Conservation (phyloP, 2,797 vertebrate species). For the Brotogeris chrysoptera region DNA sequence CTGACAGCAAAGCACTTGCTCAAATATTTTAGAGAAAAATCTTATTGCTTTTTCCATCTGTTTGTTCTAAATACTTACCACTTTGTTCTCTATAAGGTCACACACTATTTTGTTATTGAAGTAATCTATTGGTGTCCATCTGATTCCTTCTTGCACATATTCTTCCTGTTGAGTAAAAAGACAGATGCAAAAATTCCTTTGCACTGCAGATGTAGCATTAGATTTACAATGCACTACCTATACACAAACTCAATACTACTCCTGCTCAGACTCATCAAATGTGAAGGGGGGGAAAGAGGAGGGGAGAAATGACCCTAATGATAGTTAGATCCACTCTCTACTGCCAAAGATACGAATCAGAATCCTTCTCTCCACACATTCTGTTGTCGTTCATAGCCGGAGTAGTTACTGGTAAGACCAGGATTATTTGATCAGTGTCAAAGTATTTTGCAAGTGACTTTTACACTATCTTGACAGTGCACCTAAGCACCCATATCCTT, state of each 20-base stretch:
- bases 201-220: neutral
- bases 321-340: neutral
- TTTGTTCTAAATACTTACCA: conserved; percentile 75
- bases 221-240: neutral
- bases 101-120: conserved; percentile 99
- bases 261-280: neutral
- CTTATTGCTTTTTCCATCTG: neutral
- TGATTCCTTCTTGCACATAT: conserved; percentile 96
- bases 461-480: neutral
- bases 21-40: neutral
- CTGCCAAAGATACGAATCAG: neutral
- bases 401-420: neutral
- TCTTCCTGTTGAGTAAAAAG: conserved; percentile 84
- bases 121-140: conserved; percentile 94
- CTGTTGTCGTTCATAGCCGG: neutral
- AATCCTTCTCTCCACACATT: neutral
- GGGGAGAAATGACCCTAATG: neutral
- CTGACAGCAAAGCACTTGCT: conserved; percentile 3
- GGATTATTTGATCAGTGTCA: neutral
- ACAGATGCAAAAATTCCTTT: neutral
- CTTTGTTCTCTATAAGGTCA: conserved; percentile 97
- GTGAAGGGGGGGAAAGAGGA: neutral
- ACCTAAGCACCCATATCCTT: neutral
- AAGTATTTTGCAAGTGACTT: neutral
- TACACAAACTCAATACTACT: neutral